Conservation (phyloP, 2,888 invertebrate species). For the Caenorhabditis plicata region DNA sequence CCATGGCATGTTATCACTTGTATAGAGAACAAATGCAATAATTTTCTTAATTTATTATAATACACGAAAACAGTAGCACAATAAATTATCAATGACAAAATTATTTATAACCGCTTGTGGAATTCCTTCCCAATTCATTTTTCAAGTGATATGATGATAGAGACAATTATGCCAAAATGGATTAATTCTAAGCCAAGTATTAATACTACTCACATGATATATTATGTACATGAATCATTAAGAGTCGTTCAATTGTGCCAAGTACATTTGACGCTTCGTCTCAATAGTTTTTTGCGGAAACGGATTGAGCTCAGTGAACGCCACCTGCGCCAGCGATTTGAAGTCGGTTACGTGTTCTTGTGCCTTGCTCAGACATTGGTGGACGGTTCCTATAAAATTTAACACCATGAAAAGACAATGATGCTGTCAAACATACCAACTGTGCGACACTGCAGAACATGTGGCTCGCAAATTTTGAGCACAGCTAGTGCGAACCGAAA, state of each 20-base stretch:
- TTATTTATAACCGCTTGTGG: too few species aligned
- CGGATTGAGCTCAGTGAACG: constrained; percentile 70
- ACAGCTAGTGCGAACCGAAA: constrained; percentile 69
- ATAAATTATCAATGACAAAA: too few species aligned
- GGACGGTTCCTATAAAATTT: constrained; percentile 46
- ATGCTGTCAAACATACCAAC: constrained; percentile 26
- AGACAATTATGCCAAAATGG: too few species aligned
- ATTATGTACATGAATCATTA: too few species aligned
- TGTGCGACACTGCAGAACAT: constrained; percentile 67
- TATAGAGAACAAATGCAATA: too few species aligned
- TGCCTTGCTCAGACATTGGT: constrained; percentile 68
- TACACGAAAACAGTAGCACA: too few species aligned
- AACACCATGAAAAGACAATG: not conserved
- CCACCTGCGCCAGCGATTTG: constrained; percentile 69
- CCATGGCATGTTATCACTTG: too few species aligned
- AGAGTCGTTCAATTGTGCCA: constrained; percentile 66
- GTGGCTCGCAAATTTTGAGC: constrained; percentile 69
- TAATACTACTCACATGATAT: too few species aligned
- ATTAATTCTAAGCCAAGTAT: too few species aligned
- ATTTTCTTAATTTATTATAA: too few species aligned
- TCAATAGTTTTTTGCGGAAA: constrained; percentile 69
- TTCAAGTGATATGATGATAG: too few species aligned
- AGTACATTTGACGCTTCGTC: constrained; percentile 67
- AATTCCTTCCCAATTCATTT: too few species aligned
- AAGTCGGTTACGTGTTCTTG: constrained; percentile 69